Evolutionary conservation across 2,113 vertebrate species (phyloP).

Genomic region (Sclerurus mexicanus): DNA sequence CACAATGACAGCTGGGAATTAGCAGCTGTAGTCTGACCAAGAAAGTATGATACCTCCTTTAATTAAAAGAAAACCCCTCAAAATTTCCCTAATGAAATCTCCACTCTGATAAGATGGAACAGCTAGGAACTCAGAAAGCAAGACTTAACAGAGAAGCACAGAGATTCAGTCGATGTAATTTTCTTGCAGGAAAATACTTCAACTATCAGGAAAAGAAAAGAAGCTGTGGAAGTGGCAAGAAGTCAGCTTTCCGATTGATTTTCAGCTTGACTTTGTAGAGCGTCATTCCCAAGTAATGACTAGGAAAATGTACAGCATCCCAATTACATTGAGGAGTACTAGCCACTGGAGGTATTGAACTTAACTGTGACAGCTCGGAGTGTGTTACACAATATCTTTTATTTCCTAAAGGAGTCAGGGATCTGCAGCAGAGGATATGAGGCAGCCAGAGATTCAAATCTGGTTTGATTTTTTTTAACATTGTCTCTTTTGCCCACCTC

Average conservation of each 20-base stretch:
- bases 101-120: neutral
- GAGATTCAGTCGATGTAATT: neutral
- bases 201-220: neutral
- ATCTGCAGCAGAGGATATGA: neutral
- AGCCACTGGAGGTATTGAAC: neutral
- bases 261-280: neutral
- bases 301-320: neutral
- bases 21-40: conserved; percentile 4
- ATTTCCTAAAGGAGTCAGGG: neutral
- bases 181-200: neutral
- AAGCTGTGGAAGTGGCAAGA: neutral
- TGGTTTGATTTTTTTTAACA: neutral
- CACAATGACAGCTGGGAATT: conserved; percentile 29
- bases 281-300: neutral
- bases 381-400: neutral
- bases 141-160: neutral
- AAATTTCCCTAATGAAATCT: conserved; percentile 19
- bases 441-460: neutral
- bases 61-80: conserved; percentile 35
- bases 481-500: neutral
- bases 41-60: neutral
- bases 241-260: neutral
- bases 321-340: neutral
- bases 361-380: neutral
- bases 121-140: neutral